Evolutionary conservation across 2,888 invertebrate species (phyloP).

Genomic region (Horisme vitalbata): DNA sequence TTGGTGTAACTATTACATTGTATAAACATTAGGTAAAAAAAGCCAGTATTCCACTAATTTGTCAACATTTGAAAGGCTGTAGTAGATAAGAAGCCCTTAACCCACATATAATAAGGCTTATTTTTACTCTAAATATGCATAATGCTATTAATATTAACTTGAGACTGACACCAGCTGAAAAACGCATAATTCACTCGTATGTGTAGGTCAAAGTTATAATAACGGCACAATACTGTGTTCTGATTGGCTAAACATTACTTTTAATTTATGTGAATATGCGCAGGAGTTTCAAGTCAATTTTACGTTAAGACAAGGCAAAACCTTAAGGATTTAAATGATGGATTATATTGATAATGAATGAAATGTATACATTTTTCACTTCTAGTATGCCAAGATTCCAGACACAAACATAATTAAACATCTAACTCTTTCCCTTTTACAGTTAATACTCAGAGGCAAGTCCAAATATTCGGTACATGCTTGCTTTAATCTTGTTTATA

Average conservation of each 20-base stretch:
- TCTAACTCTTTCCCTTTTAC: no score
- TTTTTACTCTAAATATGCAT: conserved; percentile 14
- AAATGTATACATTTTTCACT: no score
- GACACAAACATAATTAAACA: no score
- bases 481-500: no score
- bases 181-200: background rate
- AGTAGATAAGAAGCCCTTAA: conserved; percentile 12
- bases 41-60: background rate
- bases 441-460: no score
- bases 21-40: conserved; percentile 2
- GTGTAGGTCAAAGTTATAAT: background rate
- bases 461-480: no score
- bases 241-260: background rate
- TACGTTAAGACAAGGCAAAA: no score
- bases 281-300: no score
- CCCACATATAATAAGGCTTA: conserved; percentile 22
- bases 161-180: conserved; percentile 1
- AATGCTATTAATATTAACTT: conserved; percentile 10
- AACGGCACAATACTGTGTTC: background rate
- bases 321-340: no score
- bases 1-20: conserved; percentile 1
- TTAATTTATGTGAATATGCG: no score
- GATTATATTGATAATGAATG: no score
- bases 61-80: background rate
- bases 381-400: no score